Conservation (phyloP, 1,140 invertebrate species). For the Globodera ellingtonae region DNA sequence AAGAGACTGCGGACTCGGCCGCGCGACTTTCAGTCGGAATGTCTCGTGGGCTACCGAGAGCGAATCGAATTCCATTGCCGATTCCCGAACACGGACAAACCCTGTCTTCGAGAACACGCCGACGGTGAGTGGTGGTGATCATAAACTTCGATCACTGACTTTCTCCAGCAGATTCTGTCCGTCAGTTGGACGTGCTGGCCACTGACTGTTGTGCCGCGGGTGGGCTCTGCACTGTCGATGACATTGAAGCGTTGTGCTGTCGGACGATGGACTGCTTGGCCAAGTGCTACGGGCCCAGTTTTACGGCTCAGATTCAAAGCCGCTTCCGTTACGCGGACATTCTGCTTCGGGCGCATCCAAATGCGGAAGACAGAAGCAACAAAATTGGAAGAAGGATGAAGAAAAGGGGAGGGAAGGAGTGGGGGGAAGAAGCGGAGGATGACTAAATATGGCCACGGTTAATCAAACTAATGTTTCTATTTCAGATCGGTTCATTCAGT, state of each 20-base stretch:
- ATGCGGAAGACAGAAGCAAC: no score
- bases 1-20: no score
- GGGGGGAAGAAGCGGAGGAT: no score
- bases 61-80: background rate
- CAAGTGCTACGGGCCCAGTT: background rate
- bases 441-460: no score
- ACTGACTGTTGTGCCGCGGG: background rate
- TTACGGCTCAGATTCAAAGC: background rate
- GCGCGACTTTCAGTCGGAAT: background rate
- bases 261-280: background rate
- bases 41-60: background rate
- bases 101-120: background rate
- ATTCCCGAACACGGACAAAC: background rate
- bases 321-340: background rate
- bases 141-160: background rate
- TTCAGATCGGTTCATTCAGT: no score
- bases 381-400: no score
- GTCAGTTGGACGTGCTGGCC: background rate
- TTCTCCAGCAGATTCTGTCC: no score
- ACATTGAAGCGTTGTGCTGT: background rate
- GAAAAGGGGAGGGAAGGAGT: no score
- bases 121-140: background rate
- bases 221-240: background rate
- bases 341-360: background rate
- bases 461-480: no score